These are phyloP conservation scores for Epistrophe grossulariae DNA, from an alignment of 2,888 invertebrate genomes.

Conservation along the genomic window DNA sequence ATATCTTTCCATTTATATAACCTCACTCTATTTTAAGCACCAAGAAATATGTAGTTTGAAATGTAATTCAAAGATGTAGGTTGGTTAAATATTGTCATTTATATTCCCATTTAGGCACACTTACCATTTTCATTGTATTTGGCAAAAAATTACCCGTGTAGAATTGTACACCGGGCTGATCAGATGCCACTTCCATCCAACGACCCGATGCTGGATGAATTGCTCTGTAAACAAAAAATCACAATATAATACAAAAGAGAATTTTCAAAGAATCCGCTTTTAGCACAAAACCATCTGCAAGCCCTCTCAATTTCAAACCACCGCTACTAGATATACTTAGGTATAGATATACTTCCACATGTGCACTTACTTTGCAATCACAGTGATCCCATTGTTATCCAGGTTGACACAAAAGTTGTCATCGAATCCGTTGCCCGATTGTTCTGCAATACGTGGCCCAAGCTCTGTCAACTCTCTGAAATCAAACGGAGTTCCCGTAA, in stretches of 20 bases:
- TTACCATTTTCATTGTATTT: conserved; percentile 84
- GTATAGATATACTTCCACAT: background rate
- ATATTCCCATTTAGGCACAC: conserved; percentile 31
- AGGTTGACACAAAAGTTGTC: conserved; percentile 90
- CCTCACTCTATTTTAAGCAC: background rate
- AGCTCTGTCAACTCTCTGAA: conserved; percentile 88
- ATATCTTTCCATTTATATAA: background rate
- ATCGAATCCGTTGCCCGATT: conserved; percentile 91
- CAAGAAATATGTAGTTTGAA: background rate
- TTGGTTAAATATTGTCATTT: background rate
- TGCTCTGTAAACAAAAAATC: conserved; percentile 84
- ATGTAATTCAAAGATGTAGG: background rate
- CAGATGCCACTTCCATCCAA: conserved; percentile 91
- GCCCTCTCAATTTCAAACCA: background rate
- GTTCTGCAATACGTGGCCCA: conserved; percentile 87
- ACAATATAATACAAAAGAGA: conserved; percentile 8
- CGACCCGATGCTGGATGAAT: conserved; percentile 89
- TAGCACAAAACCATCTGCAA: background rate
- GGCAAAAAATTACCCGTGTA: conserved; percentile 93
- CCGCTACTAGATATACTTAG: background rate
- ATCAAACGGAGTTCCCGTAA: conserved; percentile 90
- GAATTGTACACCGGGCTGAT: conserved; percentile 96
- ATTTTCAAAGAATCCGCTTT: background rate
- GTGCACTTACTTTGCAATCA: conserved; percentile 86
- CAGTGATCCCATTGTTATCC: conserved; percentile 81